Percentiles rank a stretch among this genome's conserved stretches.
Conservation (phyloP, 2,113 vertebrate genomes). For the Galemys pyrenaicus region DNA sequence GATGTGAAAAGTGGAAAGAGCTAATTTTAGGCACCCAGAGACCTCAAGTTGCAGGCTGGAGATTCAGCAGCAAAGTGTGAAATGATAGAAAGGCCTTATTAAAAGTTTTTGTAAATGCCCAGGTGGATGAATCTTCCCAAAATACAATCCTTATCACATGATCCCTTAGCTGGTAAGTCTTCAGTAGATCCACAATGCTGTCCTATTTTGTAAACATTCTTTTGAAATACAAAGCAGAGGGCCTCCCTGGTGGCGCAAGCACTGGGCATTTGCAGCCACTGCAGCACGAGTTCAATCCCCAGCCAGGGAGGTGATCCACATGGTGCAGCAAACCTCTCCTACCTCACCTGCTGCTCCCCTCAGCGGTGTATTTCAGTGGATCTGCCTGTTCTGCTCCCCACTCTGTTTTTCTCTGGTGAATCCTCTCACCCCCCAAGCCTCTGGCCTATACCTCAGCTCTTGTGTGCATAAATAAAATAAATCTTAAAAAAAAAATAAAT, state of each 20-base stretch:
- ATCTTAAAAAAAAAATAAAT: neutral
- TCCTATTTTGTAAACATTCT: neutral
- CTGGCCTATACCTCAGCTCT: too few species aligned
- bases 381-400: too few species aligned
- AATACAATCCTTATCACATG: neutral
- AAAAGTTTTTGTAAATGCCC: neutral
- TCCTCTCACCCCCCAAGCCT: too few species aligned
- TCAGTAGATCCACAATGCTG: neutral
- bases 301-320: too few species aligned
- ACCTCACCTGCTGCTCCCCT: too few species aligned
- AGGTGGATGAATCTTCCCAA: neutral
- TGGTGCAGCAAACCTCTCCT: too few species aligned
- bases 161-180: neutral
- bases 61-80: neutral
- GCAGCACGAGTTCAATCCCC: too few species aligned
- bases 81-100: neutral
- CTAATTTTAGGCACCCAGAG: neutral
- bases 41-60: neutral
- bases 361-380: too few species aligned
- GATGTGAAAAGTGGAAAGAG: constrained; percentile 3
- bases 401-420: too few species aligned
- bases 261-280: too few species aligned
- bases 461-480: too few species aligned
- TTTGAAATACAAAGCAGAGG: neutral
- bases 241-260: too few species aligned